Evolutionary conservation across 2,113 vertebrate genomes (phyloP).

Genomic region (Paradoxurus hermaphroditus): DNA sequence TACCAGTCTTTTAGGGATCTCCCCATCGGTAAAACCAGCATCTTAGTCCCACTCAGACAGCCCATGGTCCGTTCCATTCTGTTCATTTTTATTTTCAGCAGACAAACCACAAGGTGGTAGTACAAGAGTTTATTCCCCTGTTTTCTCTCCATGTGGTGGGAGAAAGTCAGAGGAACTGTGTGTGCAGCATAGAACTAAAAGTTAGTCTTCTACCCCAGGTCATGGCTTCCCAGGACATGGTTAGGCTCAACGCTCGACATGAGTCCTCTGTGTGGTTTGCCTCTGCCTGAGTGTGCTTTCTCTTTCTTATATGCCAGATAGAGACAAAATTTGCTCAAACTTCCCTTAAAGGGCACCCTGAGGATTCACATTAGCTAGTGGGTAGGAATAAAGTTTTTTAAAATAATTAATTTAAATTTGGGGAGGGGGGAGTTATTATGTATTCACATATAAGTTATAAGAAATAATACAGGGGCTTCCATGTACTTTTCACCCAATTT

Average conservation of each 20-base stretch:
- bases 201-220: not conserved
- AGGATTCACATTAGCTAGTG: not conserved
- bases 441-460: not conserved
- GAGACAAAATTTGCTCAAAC: not conserved
- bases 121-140: not conserved
- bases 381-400: not conserved
- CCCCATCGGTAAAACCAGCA: too few species aligned
- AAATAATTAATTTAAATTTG: not conserved
- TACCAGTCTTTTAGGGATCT: not conserved
- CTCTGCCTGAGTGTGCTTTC: not conserved
- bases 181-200: not conserved
- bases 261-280: not conserved
- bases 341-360: not conserved
- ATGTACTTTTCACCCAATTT: not conserved
- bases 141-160: not conserved
- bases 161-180: not conserved
- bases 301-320: not conserved
- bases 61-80: not conserved
- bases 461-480: not conserved
- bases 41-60: fast-evolving
- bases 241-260: not conserved
- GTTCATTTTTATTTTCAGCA: not conserved
- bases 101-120: not conserved
- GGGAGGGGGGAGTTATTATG: not conserved
- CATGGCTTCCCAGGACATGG: not conserved